Conservation (phyloP, 2,797 vertebrate genomes). For the Helicolenus hilgendorfi region DNA sequence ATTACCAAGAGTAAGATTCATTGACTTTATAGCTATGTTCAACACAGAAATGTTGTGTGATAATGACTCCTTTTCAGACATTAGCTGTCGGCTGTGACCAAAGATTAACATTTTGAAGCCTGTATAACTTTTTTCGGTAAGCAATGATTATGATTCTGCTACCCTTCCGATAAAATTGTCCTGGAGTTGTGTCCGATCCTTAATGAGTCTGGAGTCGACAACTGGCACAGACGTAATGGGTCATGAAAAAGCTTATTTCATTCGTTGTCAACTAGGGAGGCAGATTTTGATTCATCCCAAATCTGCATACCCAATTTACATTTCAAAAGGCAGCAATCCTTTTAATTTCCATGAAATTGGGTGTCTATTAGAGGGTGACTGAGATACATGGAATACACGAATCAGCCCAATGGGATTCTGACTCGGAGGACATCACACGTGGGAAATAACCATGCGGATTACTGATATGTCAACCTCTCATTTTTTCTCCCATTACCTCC, state of each 20-base stretch:
- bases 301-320: slow-evolving; percentile 86
- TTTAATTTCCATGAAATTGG: slow-evolving; percentile 88
- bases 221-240: slow-evolving; percentile 66
- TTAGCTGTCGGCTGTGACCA: slow-evolving; percentile 51
- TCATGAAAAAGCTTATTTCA: slow-evolving; percentile 78
- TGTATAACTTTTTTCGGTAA: slow-evolving; percentile 57
- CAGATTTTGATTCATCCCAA: slow-evolving; percentile 82
- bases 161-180: slow-evolving; percentile 42
- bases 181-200: slow-evolving; percentile 50
- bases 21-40: neutral
- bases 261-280: slow-evolving; percentile 75
- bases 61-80: slow-evolving; percentile 17
- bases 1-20: slow-evolving; percentile 1
- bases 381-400: slow-evolving; percentile 56
- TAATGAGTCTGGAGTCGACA: slow-evolving; percentile 78
- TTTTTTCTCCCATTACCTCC: slow-evolving; percentile 8
- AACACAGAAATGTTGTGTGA: neutral
- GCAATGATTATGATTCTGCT: slow-evolving; percentile 21
- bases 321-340: slow-evolving; percentile 85
- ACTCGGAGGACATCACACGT: slow-evolving; percentile 42
- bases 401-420: slow-evolving; percentile 53
- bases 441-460: slow-evolving; percentile 65
- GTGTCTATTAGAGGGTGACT: slow-evolving; percentile 74
- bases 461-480: slow-evolving; percentile 13
- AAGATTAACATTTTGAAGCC: slow-evolving; percentile 45